Evolutionary conservation across 2,888 invertebrate genomes (phyloP), one percentile per base, ranked within the genome.

Genomic region (Isoperla grammatica): DNA sequence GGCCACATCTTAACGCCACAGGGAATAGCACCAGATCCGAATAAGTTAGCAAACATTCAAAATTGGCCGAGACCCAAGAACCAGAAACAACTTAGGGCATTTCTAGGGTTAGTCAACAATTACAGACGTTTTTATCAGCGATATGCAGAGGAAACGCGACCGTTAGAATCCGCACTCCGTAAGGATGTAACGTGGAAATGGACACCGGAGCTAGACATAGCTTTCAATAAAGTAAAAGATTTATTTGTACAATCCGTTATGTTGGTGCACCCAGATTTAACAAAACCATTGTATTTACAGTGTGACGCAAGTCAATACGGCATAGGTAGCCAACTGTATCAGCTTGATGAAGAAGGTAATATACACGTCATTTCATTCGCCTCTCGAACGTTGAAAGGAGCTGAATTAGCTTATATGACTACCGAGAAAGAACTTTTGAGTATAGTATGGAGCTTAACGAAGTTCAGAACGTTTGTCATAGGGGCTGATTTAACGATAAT

Each of bases 331-430:
- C 29, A 43, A 19, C 19, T 56, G 17, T 42, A 42, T 45, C 56
- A 56, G 19, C n/a, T 56, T 8, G 56, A 40, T n/a, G 19, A 40
- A 2, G 40, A 40, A 13, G 42, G 20, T 4, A 17, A 56, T 11
- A 42, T 45, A 17, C 19, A 39, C 4, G 22, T 56, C 6, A 20
- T 56, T 15, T 56, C 42, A 37, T 19, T 56, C 15, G 42, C 29
- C 6, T 43, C 43, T 4, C n/a, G 20, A 12, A 20, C 42, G 1
- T 42, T 56, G 11, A 43, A 42, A n/a, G 11, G 42, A 19, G 56
- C 56, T 6, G 56, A 56, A 42, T 23, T 56, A 29, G 19, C 35
- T 2, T 56, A 56, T n/a, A 43, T 37, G n/a, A 45, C 56, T 1
- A 42, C 56, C 1, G 56, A 56, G 40, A 56, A 56, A 17, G 42